Base-by-base conservation (phyloP, 2,888 invertebrate species). In the Phorcus lineatus region DNA sequence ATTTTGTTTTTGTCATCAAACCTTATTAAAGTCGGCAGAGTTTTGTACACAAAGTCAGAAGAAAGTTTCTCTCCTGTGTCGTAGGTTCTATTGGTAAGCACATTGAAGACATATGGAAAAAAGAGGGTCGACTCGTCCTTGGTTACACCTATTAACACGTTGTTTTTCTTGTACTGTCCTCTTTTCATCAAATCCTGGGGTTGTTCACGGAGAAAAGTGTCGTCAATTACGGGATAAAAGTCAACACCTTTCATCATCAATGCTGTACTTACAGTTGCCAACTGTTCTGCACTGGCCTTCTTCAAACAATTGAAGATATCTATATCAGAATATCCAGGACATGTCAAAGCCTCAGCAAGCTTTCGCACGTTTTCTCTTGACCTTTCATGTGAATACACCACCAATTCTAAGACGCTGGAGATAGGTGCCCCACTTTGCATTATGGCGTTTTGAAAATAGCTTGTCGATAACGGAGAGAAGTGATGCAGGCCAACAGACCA, bases 181-280 rank as follows among this genome's bases (percentile, higher is more conserved):
- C 97, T 96, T 84, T 95, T 95, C 91, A 97, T 94, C 94, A 97
- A 95, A 80, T 97, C 96, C 92, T 96, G 95, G 0, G 98, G 98
- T 93, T 97, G 96, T 91, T 96, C 96, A 0, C 97, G 96, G 86
- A 98, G 94, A 93, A 98, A 97, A 79, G 96, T 95, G 1, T 97
- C 97, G 91, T 98, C 98, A 77, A 98, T 96, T 17, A 97, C 97
- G 0, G 98, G 97, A 0, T 96, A 96, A 3, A 97, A 95, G 93
- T 98, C 98, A 94, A 97, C 97, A 83, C 98, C 98, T 90, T 98
- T 95, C 97, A 0, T 57, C 54, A 36, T 75, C 77, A 22, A 67
- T 24, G 9, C 24, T 24, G n/a, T 77, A 76, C 2, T 83, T 76
- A 80, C 81, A 4, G 53, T 19, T 13, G 76, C 67, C 17, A 86